Base-by-base conservation (phyloP, 53 echinoderm and acorn worm genomes). In the Luidia sarsii region DNA sequence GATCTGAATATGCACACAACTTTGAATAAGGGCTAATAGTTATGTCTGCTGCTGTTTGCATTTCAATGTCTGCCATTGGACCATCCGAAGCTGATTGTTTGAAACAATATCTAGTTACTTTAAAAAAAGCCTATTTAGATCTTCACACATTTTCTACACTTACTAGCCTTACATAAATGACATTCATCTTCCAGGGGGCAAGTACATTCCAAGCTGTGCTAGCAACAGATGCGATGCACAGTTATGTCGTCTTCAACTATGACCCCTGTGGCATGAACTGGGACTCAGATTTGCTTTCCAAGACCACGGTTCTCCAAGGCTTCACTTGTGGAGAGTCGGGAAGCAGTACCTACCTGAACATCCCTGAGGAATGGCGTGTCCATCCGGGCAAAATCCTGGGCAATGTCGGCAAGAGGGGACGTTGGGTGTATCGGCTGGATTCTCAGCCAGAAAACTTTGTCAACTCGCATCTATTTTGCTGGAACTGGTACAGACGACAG, bases 141-240 rank as follows among this genome's bases (percentile, higher is more conserved):
- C n/a, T n/a, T n/a, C n/a, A n/a, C n/a, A n/a, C n/a, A n/a, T n/a
- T n/a, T n/a, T n/a, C n/a, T n/a, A n/a, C n/a, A n/a, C n/a, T n/a
- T n/a, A n/a, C n/a, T n/a, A 41, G 41, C 41, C 6, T 11, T 41
- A 41, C 41, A 7, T 41, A 6, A 6, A 6, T 7, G 6, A 7
- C 6, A 41, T 7, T 41, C 41, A 41, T 41, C 41, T 41, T 41
- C 11, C 25, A 57, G 57, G 57, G 5, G 57, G 28, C 57, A 2
- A 94, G 87, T 38, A 87, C 90, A 13, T 94, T 94, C 41, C 94
- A 94, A 64, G 81, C 87, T 20, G 87, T 87, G 6, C 81, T 94
- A 4, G 46, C 87, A 2, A 87, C 94, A 11, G 82, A 94, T 37
- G 87, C 83, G 16, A 45, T 49, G 4, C 84, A 90, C 57, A 87